Base-by-base conservation (phyloP, 2,113 vertebrate species). In the Equus przewalskii region DNA sequence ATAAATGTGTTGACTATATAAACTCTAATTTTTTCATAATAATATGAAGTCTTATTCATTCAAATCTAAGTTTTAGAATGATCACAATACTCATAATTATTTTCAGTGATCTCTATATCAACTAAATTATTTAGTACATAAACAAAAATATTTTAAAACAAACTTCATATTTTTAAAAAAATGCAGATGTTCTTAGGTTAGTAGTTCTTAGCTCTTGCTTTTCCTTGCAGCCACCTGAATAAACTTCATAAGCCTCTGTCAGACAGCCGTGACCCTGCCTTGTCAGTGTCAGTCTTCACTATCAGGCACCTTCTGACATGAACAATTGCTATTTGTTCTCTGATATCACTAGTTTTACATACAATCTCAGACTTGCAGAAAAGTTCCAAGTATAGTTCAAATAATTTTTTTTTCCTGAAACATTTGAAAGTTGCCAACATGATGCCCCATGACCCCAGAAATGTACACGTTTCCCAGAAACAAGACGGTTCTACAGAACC, bases 21-120 rank as follows among this genome's bases (percentile, higher is more conserved):
- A 81, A 75, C n/a, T 12, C n/a, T 89, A 76, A 46, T 46, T 86
- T 81, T 79, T 84, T 67, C 26, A 73, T 9, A 82, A n/a, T 70
- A 92, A 82, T 70, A 79, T 30, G 5, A 92, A 18, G 7, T 80
- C 78, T 76, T 92, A 94, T 15, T 79, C 64, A 82, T 26, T 51
- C 33, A 89, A 97, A 85, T 67, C 4, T 78, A 95, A 73, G 75
- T 83, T 92, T 82, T 33, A 65, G n/a, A 95, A 89, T 58, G 49
- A 81, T 46, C 22, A 80, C 73, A 90, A 49, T 56, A 54, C 24
- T 83, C 91, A 49, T 24, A 87, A 72, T 79, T 83, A 89, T 81
- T 67, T 75, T 86, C 51, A 60, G 62, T 78, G 28, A 36, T 26
- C 33, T 89, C 54, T 46, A 15, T 30, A 54, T 26, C 75, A 91